phyloP scores from a whole-genome alignment of 2,113 vertebrate species.

The Epinephelus lanceolatus region DNA sequence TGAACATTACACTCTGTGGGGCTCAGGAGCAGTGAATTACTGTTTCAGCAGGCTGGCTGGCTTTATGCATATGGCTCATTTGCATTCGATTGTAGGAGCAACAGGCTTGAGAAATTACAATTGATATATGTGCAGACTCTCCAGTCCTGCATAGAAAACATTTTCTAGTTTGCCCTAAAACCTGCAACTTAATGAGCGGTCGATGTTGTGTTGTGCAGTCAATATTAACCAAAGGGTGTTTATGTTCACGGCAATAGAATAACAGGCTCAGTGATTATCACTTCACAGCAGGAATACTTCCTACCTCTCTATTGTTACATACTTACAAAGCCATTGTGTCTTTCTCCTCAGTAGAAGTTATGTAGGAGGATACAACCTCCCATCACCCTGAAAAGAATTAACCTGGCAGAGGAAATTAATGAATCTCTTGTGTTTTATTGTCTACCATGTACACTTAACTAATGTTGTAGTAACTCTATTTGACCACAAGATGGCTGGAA shows the following conservation, averaged over 20 bases:
- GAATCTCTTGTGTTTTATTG: background rate
- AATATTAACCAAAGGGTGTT: conserved; percentile 6
- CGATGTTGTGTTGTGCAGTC: background rate
- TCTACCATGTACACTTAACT: background rate
- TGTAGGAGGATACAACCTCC: background rate
- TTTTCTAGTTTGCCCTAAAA: background rate
- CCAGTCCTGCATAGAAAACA: background rate
- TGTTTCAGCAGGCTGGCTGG: conserved; percentile 26
- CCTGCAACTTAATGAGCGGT: background rate
- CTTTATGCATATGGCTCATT: conserved; percentile 44
- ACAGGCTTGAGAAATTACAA: conserved; percentile 23
- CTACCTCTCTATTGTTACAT: background rate
- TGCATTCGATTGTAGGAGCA: conserved; percentile 20
- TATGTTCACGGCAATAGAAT: background rate
- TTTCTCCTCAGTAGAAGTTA: conserved; percentile 4
- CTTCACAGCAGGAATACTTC: background rate
- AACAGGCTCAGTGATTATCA: conserved; percentile 7
- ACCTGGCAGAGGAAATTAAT: background rate
- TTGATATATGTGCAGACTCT: conserved; percentile 21
- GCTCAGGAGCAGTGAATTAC: conserved; percentile 27
- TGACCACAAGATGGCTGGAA: conserved; percentile 72
- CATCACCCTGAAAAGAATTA: conserved; percentile 1
- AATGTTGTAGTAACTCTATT: conserved; percentile 54
- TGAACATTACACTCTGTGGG: conserved; percentile 18
- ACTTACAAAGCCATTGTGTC: background rate